These are phyloP conservation scores for Suncus etruscus DNA, from an alignment of 2,113 vertebrate genomes.

Conservation along the genomic window DNA sequence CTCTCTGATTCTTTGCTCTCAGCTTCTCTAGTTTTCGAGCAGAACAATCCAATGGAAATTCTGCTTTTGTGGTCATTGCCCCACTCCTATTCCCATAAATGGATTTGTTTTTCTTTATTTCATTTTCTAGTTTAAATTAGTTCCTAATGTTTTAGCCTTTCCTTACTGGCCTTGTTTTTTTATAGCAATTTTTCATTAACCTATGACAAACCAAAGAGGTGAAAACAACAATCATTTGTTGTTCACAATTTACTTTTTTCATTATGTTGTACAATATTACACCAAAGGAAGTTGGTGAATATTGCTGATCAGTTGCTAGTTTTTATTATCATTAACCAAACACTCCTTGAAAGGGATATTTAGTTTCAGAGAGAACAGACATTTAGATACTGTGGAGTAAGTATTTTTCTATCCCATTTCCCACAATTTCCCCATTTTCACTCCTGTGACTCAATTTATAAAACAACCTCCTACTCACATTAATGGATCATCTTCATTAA, in stretches of 20 bases:
- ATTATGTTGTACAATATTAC: background rate
- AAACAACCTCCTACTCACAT: background rate
- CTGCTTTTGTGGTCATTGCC: background rate
- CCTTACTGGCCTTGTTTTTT: background rate
- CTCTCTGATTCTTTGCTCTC: background rate
- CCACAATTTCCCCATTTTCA: background rate
- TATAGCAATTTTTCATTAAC: constrained; percentile 38
- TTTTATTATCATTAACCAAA: background rate
- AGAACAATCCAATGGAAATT: background rate
- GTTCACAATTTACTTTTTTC: background rate
- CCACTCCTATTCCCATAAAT: no score
- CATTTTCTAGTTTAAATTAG: background rate
- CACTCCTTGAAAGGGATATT: background rate
- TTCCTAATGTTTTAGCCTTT: background rate
- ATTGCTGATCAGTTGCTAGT: background rate
- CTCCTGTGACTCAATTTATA: background rate
- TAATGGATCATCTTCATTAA: background rate
- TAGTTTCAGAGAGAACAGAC: background rate
- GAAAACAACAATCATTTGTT: background rate
- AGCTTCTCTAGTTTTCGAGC: fast-evolving
- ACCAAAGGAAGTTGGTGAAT: background rate
- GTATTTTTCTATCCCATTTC: constrained; percentile 10
- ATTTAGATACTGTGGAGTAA: background rate
- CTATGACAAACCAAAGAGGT: constrained; percentile 8
- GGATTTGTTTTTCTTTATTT: background rate